A percentile compares a stretch with the other conserved stretches of the same genome.
Conservation (phyloP, 2,113 vertebrate genomes). For the Poeciliopsis turrubarensis region DNA sequence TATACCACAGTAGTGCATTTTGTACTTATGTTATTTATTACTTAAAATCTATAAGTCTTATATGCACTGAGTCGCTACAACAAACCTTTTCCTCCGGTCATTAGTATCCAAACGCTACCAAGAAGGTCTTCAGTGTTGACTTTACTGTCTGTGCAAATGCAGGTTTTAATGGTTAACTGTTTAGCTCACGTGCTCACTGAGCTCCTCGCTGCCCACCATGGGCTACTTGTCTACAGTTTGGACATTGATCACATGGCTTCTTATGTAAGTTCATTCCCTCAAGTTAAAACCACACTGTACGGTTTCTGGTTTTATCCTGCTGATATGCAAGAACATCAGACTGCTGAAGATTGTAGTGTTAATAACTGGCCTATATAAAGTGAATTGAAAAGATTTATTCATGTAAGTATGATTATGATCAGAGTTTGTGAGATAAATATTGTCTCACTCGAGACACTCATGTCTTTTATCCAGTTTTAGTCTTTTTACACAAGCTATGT, state of each 20-base stretch:
- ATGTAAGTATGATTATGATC: background rate
- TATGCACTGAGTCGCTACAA: background rate
- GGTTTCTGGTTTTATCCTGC: background rate
- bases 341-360: background rate
- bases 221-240: slow-evolving; percentile 6
- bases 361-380: background rate
- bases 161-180: background rate
- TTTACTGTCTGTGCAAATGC: background rate
- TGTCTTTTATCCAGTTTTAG: background rate
- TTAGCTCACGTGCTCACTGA: background rate
- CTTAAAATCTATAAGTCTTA: background rate
- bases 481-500: too few species aligned
- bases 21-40: background rate
- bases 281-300: background rate
- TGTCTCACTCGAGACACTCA: background rate
- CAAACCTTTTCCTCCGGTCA: background rate
- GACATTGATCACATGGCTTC: slow-evolving; percentile 1
- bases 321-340: too few species aligned
- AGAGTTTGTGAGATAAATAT: background rate
- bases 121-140: background rate
- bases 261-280: slow-evolving; percentile 2
- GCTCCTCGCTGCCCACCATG: background rate
- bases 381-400: background rate
- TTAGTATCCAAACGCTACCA: background rate
- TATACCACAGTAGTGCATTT: background rate